Conservation (phyloP, 2,797 vertebrate genomes). For the Alcedo atthis region DNA sequence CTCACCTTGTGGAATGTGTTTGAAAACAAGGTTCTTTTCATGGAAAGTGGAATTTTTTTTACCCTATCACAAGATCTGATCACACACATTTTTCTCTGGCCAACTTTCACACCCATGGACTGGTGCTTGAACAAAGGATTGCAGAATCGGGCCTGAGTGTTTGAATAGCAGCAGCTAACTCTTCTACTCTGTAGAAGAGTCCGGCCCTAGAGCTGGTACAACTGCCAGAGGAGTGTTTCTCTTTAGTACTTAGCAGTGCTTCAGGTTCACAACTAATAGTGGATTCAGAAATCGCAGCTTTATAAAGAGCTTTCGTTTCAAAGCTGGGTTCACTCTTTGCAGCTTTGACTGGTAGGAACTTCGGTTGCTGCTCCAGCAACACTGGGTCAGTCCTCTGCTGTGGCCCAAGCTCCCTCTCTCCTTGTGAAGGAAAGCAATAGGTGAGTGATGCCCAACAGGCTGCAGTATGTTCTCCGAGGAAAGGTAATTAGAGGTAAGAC, state of each 20-base stretch:
- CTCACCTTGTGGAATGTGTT: conserved; percentile 51
- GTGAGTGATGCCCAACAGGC: background rate
- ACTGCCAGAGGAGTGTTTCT: background rate
- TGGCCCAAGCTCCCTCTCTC: background rate
- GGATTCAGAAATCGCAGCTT: background rate
- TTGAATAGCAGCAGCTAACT: conserved; percentile 9
- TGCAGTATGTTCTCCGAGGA: background rate
- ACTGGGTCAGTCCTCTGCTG: background rate
- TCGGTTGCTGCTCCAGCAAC: background rate
- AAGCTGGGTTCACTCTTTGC: background rate
- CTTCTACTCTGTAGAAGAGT: background rate
- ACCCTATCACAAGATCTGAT: conserved; percentile 34
- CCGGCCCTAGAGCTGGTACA: background rate
- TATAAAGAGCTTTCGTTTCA: background rate
- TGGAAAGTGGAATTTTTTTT: conserved; percentile 3
- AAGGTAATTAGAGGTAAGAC: rapidly evolving
- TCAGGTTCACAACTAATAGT: background rate
- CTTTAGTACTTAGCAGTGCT: background rate
- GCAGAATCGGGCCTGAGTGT: background rate
- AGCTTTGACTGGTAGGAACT: background rate
- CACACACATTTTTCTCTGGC: background rate
- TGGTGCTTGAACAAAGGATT: conserved; percentile 36
- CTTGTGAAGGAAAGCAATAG: background rate
- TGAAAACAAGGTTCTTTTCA: conserved; percentile 59
- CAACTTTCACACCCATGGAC: background rate